A percentile compares a stretch with the other conserved stretches of the same genome.
Evolutionary conservation across 2,888 invertebrate genomes (phyloP).

Genomic region (Strigamia crassipes): DNA sequence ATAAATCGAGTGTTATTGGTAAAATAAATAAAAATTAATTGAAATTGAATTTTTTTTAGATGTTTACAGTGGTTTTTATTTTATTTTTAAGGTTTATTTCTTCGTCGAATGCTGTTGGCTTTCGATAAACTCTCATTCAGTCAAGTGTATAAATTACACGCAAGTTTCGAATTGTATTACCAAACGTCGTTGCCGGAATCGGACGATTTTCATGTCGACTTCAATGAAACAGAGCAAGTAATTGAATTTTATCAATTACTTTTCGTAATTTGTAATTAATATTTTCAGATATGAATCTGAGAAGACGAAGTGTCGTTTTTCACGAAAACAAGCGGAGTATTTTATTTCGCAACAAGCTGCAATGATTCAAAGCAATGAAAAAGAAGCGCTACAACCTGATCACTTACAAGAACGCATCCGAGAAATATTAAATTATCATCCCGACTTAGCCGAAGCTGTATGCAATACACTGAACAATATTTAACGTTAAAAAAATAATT

Average conservation of each 20-base stretch:
- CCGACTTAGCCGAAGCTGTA: constrained; percentile 80
- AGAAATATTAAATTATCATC: constrained; percentile 74
- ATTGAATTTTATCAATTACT: background rate
- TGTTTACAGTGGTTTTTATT: background rate
- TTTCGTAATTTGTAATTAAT: background rate
- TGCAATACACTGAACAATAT: background rate
- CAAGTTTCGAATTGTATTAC: background rate
- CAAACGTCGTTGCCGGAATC: background rate
- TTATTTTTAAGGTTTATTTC: constrained; percentile 75
- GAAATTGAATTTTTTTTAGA: too few relatives aligned
- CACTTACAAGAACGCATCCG: constrained; percentile 75
- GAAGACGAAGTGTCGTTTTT: constrained; percentile 56
- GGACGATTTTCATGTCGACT: background rate
- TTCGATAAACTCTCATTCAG: constrained; percentile 84
- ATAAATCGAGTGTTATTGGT: constrained; percentile 73
- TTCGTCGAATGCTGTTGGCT: constrained; percentile 77
- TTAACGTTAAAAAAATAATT: too few relatives aligned
- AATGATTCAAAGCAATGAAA: constrained; percentile 78
- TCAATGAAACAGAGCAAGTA: background rate
- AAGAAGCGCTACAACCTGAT: constrained; percentile 74
- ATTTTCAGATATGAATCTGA: constrained; percentile 44
- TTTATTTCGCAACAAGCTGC: constrained; percentile 86
- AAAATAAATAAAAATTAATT: constrained; percentile 15
- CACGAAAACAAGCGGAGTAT: constrained; percentile 83
- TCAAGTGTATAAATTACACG: constrained; percentile 65